These are phyloP conservation scores for Pholis gunnellus DNA, from an alignment of 2,113 vertebrate species.

Conservation along the genomic window DNA sequence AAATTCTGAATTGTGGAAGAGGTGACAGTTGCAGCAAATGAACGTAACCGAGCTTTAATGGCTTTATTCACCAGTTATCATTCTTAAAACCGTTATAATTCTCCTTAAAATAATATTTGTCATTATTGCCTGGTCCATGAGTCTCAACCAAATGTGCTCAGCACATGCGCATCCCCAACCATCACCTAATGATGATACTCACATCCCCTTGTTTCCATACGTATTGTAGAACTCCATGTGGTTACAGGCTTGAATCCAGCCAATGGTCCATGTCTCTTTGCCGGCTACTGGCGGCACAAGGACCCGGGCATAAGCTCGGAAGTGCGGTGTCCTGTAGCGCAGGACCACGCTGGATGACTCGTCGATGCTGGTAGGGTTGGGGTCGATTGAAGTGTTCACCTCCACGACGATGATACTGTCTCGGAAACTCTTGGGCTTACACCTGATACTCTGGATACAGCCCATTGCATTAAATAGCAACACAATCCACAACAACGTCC, in stretches of 20 bases:
- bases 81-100: no score
- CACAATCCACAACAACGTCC: conserved; percentile 87
- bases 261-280: conserved; percentile 96
- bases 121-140: not conserved
- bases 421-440: conserved; percentile 96
- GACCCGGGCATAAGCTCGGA: conserved; percentile 94
- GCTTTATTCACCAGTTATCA: not conserved
- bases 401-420: conserved; percentile 94
- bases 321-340: conserved; percentile 97
- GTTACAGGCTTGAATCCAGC: conserved; percentile 99
- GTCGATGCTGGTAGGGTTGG: conserved; percentile 95
- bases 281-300: conserved; percentile 91
- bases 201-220: conserved; percentile 96
- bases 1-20: not conserved
- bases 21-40: not conserved
- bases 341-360: conserved; percentile 97
- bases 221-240: conserved; percentile 99
- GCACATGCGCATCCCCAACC: not conserved
- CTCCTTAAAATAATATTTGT: not conserved
- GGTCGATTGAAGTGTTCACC: conserved; percentile 94
- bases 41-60: not conserved
- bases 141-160: not conserved
- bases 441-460: conserved; percentile 98
- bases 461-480: conserved; percentile 92
- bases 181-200: conserved; percentile 78